Evolutionary conservation across 2,797 vertebrate species (phyloP), one percentile per base, ranked within the genome.

Genomic region (Alectoris magna): DNA sequence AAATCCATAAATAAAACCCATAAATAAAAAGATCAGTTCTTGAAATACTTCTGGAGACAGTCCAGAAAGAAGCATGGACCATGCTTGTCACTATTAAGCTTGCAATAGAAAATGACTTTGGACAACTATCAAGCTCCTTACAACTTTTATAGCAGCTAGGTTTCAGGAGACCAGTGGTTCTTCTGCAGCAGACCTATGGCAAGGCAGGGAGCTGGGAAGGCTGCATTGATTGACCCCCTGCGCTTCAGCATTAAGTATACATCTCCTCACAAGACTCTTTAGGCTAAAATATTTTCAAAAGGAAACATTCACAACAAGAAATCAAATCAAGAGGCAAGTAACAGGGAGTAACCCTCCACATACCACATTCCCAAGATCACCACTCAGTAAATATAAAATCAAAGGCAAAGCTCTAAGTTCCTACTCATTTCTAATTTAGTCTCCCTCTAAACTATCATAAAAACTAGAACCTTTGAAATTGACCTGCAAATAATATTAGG

Each of bases 151-250:
- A 77, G 69, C 3, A 76, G 38, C 22, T 31, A 38, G 67, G 36
- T 94, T 89, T 93, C 77, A 87, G 60, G 91, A 91, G 70, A 59
- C 24, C 18, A 43, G 27, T 29, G 29, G 44, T 62, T 93, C 87
- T n/a, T 68, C 69, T 78, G 16, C 39, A 67, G 34, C 36, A 22
- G 56, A 84, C 44, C 64, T 58, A 9, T 5, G 58, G 14, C 0
- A 3, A 75, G 51, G 36, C 11, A 91, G 70, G 58, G 81, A 79
- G 60, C 51, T 92, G 74, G 64, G 29, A 91, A 67, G 38, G 36
- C 38, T 70, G 23, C 36, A 69, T 3, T 39, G 9, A 74, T 58
- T 58, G 55, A 34, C 22, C 27, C 43, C 24, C 53, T 56, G 44
- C 23, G 67, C 73, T 74, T 75, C 23, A 84, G 14, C 5, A 64